These are phyloP conservation scores for Zaprionus lineosus DNA, from an alignment of 2,888 invertebrate genomes.

Conservation along the genomic window DNA sequence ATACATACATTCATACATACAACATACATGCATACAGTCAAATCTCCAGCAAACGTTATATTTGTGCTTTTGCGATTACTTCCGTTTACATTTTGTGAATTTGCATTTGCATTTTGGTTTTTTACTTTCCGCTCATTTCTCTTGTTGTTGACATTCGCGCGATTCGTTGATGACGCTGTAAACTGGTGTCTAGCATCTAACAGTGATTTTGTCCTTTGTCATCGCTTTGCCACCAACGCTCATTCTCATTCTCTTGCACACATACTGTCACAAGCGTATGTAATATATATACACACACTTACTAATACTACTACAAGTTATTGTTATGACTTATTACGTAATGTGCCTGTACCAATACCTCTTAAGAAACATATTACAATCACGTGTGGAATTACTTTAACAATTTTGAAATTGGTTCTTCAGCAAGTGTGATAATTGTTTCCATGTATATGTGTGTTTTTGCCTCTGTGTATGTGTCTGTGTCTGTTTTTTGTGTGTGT, in stretches of 20 bases:
- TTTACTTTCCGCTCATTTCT: slow-evolving; percentile 2
- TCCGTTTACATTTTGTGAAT: slow-evolving; percentile 23
- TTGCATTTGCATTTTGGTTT: slow-evolving; percentile 19
- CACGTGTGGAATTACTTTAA: slow-evolving; percentile 27
- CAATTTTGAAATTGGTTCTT: not conserved
- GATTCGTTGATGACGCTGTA: slow-evolving; percentile 7
- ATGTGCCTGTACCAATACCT: slow-evolving; percentile 30
- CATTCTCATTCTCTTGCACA: not conserved
- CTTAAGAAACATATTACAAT: slow-evolving; percentile 24
- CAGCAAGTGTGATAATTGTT: slow-evolving; percentile 14
- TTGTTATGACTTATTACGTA: slow-evolving; percentile 49
- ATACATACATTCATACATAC: not conserved
- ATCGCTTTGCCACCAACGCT: not conserved
- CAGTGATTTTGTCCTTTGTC: slow-evolving; percentile 33
- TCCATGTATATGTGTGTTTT: not conserved
- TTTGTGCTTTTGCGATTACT: slow-evolving; percentile 22
- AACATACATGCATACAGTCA: not conserved
- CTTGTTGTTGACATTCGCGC: slow-evolving; percentile 21
- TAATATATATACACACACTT: not conserved
- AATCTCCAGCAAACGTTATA: slow-evolving; percentile 18
- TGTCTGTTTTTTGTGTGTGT: not conserved
- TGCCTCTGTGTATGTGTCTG: not conserved
- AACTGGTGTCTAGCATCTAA: slow-evolving; percentile 1
- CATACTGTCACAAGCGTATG: not conserved
- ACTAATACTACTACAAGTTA: slow-evolving; percentile 15